These are phyloP conservation scores for Tympanoctomys barrerae DNA, from an alignment of 2,797 vertebrate genomes.

Conservation along the genomic window DNA sequence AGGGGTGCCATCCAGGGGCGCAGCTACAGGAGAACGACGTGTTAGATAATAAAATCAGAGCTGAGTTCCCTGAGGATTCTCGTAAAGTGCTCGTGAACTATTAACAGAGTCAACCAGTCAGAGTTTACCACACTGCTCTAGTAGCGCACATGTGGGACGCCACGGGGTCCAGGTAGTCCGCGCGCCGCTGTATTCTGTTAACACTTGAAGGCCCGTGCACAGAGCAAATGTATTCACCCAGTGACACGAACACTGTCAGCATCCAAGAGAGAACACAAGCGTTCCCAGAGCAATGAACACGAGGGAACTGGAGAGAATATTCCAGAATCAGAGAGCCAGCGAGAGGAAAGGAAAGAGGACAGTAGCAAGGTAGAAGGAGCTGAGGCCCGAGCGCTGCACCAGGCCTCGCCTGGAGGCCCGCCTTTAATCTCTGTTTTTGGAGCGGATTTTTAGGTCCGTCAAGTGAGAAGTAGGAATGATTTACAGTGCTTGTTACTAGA, in stretches of 20 bases:
- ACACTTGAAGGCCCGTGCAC: background rate
- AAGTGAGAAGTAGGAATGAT: constrained; percentile 47
- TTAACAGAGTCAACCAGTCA: background rate
- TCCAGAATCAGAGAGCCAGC: background rate
- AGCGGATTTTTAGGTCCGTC: constrained; percentile 35
- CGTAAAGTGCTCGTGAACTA: constrained; percentile 16
- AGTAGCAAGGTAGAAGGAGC: accelerated
- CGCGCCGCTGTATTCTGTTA: background rate
- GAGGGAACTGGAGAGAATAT: constrained; percentile 12
- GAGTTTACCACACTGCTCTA: background rate
- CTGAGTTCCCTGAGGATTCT: constrained; percentile 44
- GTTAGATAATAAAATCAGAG: constrained; percentile 34
- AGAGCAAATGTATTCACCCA: background rate
- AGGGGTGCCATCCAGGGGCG: background rate
- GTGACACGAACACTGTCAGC: constrained; percentile 33
- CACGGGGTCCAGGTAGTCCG: constrained; percentile 25
- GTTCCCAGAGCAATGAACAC: background rate
- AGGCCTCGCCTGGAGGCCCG: constrained; percentile 13
- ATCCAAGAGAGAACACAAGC: background rate
- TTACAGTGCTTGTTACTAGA: constrained; percentile 63
- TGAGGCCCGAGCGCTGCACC: background rate
- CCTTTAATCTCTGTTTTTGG: constrained; percentile 42
- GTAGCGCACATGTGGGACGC: constrained; percentile 3
- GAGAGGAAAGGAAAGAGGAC: background rate
- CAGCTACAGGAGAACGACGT: background rate